These are phyloP conservation scores for Ophion slaviceki DNA, from an alignment of 2,888 invertebrate genomes.

Conservation along the genomic window DNA sequence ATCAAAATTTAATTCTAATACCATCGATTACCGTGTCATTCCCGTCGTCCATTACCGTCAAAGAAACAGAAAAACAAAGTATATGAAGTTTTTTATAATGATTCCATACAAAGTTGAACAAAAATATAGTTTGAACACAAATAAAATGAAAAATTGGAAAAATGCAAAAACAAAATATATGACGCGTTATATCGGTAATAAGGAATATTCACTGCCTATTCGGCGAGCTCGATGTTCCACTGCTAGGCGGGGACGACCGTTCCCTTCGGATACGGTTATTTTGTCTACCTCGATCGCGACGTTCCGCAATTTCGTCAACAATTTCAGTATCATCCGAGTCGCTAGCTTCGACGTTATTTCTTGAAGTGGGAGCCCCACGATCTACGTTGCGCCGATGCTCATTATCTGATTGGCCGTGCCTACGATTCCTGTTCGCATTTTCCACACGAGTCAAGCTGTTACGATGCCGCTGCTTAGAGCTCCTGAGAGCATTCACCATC, in stretches of 20 bases:
- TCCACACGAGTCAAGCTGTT: slow-evolving; percentile 5
- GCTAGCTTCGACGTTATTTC: background rate
- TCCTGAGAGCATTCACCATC: slow-evolving; percentile 2
- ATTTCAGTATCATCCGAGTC: background rate
- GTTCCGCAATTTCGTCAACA: background rate
- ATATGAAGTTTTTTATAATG: no score
- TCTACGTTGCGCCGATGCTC: background rate
- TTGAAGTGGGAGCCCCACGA: no score
- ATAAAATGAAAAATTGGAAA: no score
- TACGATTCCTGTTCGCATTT: background rate
- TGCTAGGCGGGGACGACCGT: no score
- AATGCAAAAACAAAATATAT: no score
- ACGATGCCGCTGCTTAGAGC: slow-evolving; percentile 4
- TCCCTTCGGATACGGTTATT: background rate
- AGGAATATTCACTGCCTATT: no score
- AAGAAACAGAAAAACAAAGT: background rate
- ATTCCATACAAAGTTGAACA: no score
- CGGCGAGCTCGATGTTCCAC: no score
- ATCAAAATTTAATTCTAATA: background rate
- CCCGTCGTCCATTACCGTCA: background rate
- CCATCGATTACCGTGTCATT: background rate
- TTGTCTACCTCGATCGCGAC: slow-evolving; percentile 3
- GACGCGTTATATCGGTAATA: no score
- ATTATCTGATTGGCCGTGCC: background rate
- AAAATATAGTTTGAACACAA: no score